Conservation (phyloP, 2,888 invertebrate genomes). For the Dromius quadrimaculatus region DNA sequence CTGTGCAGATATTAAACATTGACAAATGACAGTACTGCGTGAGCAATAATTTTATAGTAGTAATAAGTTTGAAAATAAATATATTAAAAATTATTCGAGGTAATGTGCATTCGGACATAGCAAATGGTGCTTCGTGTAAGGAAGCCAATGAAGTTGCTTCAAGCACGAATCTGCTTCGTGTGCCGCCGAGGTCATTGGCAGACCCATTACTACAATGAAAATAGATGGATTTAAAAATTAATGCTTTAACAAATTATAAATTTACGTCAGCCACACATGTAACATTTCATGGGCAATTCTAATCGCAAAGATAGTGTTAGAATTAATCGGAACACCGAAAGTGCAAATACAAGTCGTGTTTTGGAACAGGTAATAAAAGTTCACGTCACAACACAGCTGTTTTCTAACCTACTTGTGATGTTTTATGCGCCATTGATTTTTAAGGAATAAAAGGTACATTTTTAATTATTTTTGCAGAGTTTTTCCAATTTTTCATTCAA, state of each 20-base stretch:
- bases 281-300: conserved; percentile 64
- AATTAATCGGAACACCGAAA: conserved; percentile 59
- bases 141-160: conserved; percentile 45
- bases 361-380: conserved; percentile 61
- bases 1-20: no score
- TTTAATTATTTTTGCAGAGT: conserved; percentile 66
- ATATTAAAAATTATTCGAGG: no score
- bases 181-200: conserved; percentile 46
- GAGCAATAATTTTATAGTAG: no score
- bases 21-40: no score
- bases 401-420: conserved; percentile 59
- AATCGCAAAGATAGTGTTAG: conserved; percentile 59
- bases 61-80: no score
- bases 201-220: conserved; percentile 41
- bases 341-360: conserved; percentile 61
- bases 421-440: conserved; percentile 62
- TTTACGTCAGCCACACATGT: conserved; percentile 33
- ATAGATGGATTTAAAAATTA: conserved; percentile 39
- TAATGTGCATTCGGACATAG: no score
- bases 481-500: conserved; percentile 72
- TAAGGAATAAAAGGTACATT: conserved; percentile 52
- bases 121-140: no score
- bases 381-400: conserved; percentile 56
- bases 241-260: conserved; percentile 40
- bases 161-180: conserved; percentile 39